These are phyloP conservation scores for Phallusia fumigata DNA, from an alignment of 23 tunicate species.

Conservation along the genomic window DNA sequence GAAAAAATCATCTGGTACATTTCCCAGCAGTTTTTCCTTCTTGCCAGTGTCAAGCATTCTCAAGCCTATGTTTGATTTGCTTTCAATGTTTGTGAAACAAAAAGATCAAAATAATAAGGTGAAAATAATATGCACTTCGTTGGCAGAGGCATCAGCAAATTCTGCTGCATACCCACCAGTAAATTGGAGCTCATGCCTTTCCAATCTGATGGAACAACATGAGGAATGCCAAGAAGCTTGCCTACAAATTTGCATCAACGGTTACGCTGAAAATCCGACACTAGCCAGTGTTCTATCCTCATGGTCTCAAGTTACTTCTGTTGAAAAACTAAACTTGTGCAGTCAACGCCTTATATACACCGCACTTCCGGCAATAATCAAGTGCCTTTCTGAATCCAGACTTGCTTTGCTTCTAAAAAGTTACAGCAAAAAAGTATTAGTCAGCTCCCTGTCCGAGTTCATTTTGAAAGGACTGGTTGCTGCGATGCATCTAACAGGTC, in stretches of 20 bases:
- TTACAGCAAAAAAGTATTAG: background rate
- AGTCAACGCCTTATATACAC: constrained; percentile 12
- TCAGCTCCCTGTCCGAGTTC: background rate
- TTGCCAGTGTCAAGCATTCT: constrained; percentile 51
- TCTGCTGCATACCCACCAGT: constrained; percentile 48
- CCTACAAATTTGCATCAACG: constrained; percentile 20
- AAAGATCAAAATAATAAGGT: background rate
- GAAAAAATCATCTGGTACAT: constrained; percentile 1
- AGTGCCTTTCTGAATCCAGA: background rate
- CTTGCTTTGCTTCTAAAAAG: background rate
- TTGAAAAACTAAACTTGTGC: constrained; percentile 16
- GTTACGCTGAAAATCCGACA: constrained; percentile 31
- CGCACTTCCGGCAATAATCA: background rate
- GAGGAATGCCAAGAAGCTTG: constrained; percentile 23
- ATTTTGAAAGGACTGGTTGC: constrained; percentile 17
- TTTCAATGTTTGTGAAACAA: background rate
- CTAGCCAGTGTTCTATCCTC: constrained; percentile 20
- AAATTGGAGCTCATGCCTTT: constrained; percentile 34
- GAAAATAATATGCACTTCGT: background rate
- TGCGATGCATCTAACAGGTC: background rate
- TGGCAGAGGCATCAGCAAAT: constrained; percentile 12
- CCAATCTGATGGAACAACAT: background rate
- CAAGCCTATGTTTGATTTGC: constrained; percentile 12
- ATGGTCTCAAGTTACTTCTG: constrained; percentile 19
- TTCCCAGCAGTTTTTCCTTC: constrained; percentile 48